Evolutionary conservation across 2,888 invertebrate genomes (phyloP).

Genomic region (Drosophila flavopinicola): DNA sequence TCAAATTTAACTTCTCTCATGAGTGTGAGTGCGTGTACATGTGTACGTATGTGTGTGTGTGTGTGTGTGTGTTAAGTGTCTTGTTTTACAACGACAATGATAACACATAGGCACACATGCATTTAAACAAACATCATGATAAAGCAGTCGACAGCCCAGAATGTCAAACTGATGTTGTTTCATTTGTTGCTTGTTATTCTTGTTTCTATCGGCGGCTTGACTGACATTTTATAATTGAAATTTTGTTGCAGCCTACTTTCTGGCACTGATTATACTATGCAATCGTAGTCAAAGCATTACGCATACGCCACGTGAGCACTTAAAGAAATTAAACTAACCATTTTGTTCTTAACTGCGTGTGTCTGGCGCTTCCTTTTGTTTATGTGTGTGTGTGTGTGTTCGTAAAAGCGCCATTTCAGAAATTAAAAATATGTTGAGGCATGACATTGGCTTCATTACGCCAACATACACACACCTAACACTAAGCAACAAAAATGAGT

Average conservation of each 20-base stretch:
- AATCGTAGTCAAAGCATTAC: constrained; percentile 31
- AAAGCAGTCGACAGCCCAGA: constrained; percentile 38
- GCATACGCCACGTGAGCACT: constrained; percentile 65
- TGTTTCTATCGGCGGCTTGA: constrained; percentile 61
- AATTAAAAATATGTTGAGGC: constrained; percentile 67
- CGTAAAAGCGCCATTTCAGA: constrained; percentile 58
- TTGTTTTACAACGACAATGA: constrained; percentile 78
- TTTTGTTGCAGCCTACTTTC: constrained; percentile 62
- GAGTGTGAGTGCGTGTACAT: constrained; percentile 11
- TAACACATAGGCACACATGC: constrained; percentile 49
- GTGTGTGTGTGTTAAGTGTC: constrained; percentile 65
- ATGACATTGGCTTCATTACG: constrained; percentile 69
- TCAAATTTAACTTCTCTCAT: constrained; percentile 68
- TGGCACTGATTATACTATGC: constrained; percentile 26
- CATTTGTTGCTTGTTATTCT: constrained; percentile 24
- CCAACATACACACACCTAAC: constrained; percentile 12
- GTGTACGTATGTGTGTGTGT: constrained; percentile 9
- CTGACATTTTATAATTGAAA: constrained; percentile 74
- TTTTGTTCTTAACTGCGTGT: constrained; percentile 46
- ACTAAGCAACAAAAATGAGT: constrained; percentile 27
- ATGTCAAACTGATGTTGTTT: constrained; percentile 49
- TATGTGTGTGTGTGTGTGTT: neutral
- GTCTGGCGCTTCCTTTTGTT: constrained; percentile 33
- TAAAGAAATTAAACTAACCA: constrained; percentile 72
- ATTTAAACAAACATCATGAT: constrained; percentile 54